Percentiles rank a stretch among this genome's conserved stretches.
Conservation (phyloP, 2,797 vertebrate genomes). For the Hippoglossus hippoglossus region DNA sequence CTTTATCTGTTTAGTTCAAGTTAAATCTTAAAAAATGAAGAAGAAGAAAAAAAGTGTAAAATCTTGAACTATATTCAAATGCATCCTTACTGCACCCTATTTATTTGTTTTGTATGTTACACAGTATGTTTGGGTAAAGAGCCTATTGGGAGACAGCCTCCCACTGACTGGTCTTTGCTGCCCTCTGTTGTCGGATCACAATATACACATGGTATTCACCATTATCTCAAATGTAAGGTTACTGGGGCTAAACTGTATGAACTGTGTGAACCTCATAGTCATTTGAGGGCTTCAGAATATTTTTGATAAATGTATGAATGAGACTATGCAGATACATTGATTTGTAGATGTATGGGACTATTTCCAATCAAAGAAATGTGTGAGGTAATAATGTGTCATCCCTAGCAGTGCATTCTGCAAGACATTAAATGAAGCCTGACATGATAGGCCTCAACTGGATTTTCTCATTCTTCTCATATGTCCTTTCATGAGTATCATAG, state of each 20-base stretch:
- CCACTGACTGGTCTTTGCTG: constrained; percentile 63
- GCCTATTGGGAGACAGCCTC: background rate
- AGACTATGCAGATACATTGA: too few species aligned
- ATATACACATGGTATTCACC: constrained; percentile 13
- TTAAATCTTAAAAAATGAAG: too few species aligned
- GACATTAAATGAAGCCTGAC: background rate
- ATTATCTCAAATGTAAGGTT: background rate
- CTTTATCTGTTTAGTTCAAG: too few species aligned
- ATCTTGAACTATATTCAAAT: background rate
- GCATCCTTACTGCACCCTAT: background rate
- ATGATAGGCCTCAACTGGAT: background rate
- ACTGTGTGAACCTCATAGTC: too few species aligned
- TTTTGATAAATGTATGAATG: too few species aligned
- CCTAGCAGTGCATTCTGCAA: background rate
- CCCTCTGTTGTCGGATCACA: constrained; percentile 70
- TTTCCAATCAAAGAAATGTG: too few species aligned
- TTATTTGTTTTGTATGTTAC: constrained; percentile 4
- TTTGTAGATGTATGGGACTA: too few species aligned
- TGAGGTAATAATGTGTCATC: too few species aligned
- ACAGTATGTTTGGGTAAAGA: background rate
- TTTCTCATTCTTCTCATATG: background rate
- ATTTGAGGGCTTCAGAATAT: too few species aligned
- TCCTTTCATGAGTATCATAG: background rate
- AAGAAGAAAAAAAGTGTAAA: background rate
- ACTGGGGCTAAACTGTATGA: background rate